Evolutionary conservation across 2,113 vertebrate species (phyloP).

Genomic region (Phoenicopterus ruber): DNA sequence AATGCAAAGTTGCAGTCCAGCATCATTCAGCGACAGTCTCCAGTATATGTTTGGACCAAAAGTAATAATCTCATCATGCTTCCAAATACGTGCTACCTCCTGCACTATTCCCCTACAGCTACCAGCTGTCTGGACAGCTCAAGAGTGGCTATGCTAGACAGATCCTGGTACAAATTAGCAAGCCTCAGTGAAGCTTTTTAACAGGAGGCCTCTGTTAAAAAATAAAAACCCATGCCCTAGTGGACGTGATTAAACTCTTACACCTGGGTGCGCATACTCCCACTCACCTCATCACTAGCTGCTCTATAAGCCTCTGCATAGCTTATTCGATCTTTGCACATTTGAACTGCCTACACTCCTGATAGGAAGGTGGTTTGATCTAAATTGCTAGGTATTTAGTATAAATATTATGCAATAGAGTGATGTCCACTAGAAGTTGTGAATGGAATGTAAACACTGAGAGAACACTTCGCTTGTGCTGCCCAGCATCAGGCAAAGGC

Average conservation of each 20-base stretch:
- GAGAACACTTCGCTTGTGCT: neutral
- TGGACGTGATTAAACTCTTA: neutral
- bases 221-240: neutral
- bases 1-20: neutral
- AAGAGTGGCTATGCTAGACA: neutral
- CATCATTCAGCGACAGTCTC: neutral
- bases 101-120: neutral
- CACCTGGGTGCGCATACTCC: neutral
- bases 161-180: neutral
- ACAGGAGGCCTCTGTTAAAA: neutral
- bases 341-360: neutral
- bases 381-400: neutral
- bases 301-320: neutral
- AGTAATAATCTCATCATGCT: neutral
- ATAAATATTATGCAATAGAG: neutral
- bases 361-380: neutral
- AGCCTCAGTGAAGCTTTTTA: neutral
- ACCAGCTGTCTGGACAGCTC: neutral
- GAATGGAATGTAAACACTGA: neutral
- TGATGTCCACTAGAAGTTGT: neutral
- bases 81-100: neutral
- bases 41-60: neutral
- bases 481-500: neutral
- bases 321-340: neutral
- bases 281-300: neutral